Percentiles rank a stretch among this genome's conserved stretches.
phyloP scores from a whole-genome alignment of 2,797 vertebrate genomes.

The Anabacerthia variegaticeps region DNA sequence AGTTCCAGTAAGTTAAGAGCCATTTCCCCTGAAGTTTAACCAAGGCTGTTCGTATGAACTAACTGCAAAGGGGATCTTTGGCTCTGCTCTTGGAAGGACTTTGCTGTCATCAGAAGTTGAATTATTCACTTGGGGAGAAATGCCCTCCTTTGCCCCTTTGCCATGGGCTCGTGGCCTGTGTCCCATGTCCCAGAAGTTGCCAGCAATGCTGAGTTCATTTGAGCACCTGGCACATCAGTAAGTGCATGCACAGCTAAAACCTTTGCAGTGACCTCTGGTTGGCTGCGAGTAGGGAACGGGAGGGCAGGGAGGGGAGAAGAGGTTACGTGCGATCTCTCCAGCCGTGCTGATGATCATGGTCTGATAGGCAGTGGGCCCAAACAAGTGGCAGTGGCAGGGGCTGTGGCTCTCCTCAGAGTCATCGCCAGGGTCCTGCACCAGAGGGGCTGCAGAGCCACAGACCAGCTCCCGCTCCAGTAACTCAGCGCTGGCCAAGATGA shows the following conservation, averaged over 20 bases:
- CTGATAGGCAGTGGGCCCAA: constrained; percentile 81
- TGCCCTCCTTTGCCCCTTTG: not conserved
- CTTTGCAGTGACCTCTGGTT: not conserved
- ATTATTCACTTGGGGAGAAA: not conserved
- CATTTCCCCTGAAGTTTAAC: not conserved
- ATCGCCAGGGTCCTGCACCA: not conserved
- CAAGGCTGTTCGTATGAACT: not conserved
- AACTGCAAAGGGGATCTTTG: not conserved
- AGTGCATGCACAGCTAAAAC: no score
- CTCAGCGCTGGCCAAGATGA: constrained; percentile 90
- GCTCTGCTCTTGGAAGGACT: not conserved
- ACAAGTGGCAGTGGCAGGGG: constrained; percentile 85
- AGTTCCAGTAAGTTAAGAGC: not conserved
- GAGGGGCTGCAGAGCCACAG: constrained; percentile 67
- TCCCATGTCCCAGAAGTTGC: not conserved
- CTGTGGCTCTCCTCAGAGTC: constrained; percentile 41
- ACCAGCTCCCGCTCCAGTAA: constrained; percentile 87
- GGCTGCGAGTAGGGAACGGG: not conserved
- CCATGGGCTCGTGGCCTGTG: not conserved
- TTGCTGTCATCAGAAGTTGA: not conserved
- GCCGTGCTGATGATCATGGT: constrained; percentile 91
- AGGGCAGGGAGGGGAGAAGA: not conserved
- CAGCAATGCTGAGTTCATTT: not conserved
- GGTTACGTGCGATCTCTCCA: constrained; percentile 87
- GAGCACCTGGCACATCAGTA: fast-evolving